phyloP scores from a whole-genome alignment of 2,888 invertebrate species.

The Opisthograptis luteolata region DNA sequence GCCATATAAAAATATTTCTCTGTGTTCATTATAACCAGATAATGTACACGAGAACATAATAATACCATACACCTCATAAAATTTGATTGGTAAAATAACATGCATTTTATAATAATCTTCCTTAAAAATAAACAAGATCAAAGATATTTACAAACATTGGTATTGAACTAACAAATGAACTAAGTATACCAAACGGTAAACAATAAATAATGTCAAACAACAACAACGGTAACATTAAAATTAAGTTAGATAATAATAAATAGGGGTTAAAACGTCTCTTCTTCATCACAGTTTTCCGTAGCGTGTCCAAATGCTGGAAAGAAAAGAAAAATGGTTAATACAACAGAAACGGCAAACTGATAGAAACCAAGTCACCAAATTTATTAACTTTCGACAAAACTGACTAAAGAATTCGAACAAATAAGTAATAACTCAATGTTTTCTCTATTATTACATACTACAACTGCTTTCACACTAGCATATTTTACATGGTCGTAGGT shows the following conservation, averaged over 20 bases:
- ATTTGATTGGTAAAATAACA: constrained; percentile 57
- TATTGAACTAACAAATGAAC: constrained; percentile 60
- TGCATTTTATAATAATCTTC: constrained; percentile 57
- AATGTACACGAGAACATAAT: constrained; percentile 70
- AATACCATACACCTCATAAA: constrained; percentile 64
- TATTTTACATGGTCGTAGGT: no score
- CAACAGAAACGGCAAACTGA: no score
- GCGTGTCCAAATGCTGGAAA: constrained; percentile 94
- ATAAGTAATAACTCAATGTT: no score
- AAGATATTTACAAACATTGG: constrained; percentile 72
- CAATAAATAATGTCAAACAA: constrained; percentile 78
- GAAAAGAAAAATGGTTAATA: constrained; percentile 38
- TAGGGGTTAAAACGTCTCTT: constrained; percentile 89
- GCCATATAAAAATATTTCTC: constrained; percentile 65
- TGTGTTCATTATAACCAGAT: constrained; percentile 75
- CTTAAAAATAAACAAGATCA: constrained; percentile 61
- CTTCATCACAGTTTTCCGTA: constrained; percentile 93
- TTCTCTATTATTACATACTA: no score
- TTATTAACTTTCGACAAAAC: no score
- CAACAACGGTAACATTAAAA: constrained; percentile 78
- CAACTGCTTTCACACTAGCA: no score
- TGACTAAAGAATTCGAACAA: no score
- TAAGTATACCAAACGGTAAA: constrained; percentile 61
- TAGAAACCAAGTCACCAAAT: no score
- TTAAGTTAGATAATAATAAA: constrained; percentile 63